Percentiles rank a stretch among this genome's conserved stretches.
Evolutionary conservation across 2,797 vertebrate genomes (phyloP).

Genomic region (Melanotaenia parkinsoni): DNA sequence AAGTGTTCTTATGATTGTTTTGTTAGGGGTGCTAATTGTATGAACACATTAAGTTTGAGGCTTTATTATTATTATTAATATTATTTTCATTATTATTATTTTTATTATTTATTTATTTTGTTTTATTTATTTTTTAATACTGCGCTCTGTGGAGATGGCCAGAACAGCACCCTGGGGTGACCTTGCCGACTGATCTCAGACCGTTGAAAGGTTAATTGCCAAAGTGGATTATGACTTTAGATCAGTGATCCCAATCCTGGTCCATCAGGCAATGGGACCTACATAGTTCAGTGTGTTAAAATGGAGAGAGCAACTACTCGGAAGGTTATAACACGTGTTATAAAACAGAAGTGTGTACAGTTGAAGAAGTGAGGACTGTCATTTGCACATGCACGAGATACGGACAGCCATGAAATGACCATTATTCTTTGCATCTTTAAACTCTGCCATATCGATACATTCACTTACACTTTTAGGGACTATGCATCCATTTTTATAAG

Average conservation of each 20-base stretch:
- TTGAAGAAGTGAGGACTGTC: conserved; percentile 34
- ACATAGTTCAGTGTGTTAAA: conserved; percentile 61
- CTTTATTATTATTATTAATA: conserved; percentile 9
- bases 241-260: conserved; percentile 78
- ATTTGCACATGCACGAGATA: conserved; percentile 19
- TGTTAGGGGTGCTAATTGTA: conserved; percentile 22
- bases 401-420: not conserved
- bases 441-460: not conserved
- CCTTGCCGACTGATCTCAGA: conserved; percentile 83
- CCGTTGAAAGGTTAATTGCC: conserved; percentile 84
- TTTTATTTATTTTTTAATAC: conserved; percentile 43
- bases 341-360: conserved; percentile 28
- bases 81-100: too few species aligned
- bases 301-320: conserved; percentile 24
- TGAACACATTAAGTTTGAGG: conserved; percentile 25
- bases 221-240: conserved; percentile 84
- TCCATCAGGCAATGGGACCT: conserved; percentile 54
- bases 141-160: conserved; percentile 66
- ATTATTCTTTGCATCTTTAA: conserved; percentile 5
- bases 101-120: too few species aligned
- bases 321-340: conserved; percentile 20
- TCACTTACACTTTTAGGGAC: conserved; percentile 7
- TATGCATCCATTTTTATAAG: not conserved
- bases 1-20: conserved; percentile 20
- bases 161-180: conserved; percentile 81